Conservation (phyloP, 2,113 vertebrate species). For the Sorex fumeus region DNA sequence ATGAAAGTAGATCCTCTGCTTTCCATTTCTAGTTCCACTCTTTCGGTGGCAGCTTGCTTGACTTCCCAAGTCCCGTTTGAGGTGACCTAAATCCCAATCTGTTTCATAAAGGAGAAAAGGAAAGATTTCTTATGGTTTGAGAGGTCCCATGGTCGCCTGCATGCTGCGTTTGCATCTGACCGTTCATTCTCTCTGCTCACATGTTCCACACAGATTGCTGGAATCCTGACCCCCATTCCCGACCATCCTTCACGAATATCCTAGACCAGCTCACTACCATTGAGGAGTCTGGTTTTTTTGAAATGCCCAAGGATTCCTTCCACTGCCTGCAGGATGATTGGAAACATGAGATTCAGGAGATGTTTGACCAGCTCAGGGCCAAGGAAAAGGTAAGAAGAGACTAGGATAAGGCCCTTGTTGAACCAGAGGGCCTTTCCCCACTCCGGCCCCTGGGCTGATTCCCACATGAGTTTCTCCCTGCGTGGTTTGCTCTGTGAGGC, state of each 20-base stretch:
- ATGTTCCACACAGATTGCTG: conserved; percentile 93
- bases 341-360: conserved; percentile 99
- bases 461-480: rapidly evolving
- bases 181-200: conserved; percentile 40
- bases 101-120: conserved; percentile 44
- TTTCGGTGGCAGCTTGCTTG: neutral
- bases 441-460: neutral
- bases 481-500: neutral
- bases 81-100: conserved; percentile 2
- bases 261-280: conserved; percentile 96
- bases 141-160: rapidly evolving
- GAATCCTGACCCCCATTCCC: conserved; percentile 95
- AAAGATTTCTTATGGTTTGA: conserved; percentile 7
- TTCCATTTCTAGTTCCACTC: neutral
- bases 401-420: neutral
- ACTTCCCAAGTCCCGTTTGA: neutral
- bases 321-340: conserved; percentile 98
- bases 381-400: conserved; percentile 95
- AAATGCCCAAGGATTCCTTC: conserved; percentile 98
- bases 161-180: conserved; percentile 8
- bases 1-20: too few relatives aligned
- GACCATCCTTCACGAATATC: conserved; percentile 94
- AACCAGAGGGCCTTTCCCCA: neutral
- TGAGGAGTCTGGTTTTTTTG: conserved; percentile 98
- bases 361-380: conserved; percentile 98